Base-by-base conservation (phyloP, 2,113 vertebrate genomes). In the Dolichallabes microphthalmus region DNA sequence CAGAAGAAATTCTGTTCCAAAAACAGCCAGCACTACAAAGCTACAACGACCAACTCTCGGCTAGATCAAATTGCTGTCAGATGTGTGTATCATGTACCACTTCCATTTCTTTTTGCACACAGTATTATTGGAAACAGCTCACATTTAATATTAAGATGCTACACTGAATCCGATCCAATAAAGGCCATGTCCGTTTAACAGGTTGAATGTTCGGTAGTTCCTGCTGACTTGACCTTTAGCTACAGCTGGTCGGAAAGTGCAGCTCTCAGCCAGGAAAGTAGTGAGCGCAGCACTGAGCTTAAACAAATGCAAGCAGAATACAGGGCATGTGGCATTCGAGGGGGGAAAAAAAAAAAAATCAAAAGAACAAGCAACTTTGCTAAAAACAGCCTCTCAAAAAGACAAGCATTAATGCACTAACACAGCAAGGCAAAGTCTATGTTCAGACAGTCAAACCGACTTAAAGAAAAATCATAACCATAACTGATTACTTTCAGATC, bases 141-240 rank as follows among this genome's bases (percentile, higher is more conserved):
- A 22, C 57, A 3, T 60, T 60, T 79, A 35, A 79, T 60, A 30
- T 35, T 13, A 60, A 60, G 55, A 60, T 39, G 10, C 57, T 17
- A 8, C 15, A 19, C 15, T 57, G 19, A 77, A 77, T 58, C 75
- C 7, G 2, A 57, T 53, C 75, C 75, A 20, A 77, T 32, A 25
- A 79, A 79, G 60, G 79, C 25, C 17, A 64, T 27, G 79, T 14
- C 79, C 60, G 39, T 80, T 61, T 58, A 80, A 78, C 82, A 55
- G 30, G 12, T 30, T 83, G 80, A 83, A 78, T 63, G 35, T 68
- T 78, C 61, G 69, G 73, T 57, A 82, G 61, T 73, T 87, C 78
- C 69, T 50, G 69, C 78, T 87, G 82, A n/a, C 58, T 20, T 81
- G 86, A 84, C 86, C 86, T 85, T 87, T 87, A 57, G 77, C 35